phyloP scores from a whole-genome alignment of 1,140 invertebrate species.

The Zaprionus nigranus region DNA sequence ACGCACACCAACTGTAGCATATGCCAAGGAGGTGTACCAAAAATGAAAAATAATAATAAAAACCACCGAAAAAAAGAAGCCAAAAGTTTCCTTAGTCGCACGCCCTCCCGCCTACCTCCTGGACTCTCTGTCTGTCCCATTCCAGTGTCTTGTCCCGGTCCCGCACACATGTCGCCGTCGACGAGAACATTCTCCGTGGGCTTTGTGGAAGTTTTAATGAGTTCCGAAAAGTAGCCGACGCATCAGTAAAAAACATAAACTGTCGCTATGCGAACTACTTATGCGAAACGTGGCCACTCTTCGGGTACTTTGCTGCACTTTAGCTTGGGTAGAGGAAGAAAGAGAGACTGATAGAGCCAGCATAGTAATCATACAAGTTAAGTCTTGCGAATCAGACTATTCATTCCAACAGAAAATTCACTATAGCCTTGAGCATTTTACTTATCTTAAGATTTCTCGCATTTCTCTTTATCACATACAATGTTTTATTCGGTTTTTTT shows the following conservation, averaged over 20 bases:
- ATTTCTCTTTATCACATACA: no score
- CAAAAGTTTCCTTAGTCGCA: background rate
- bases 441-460: background rate
- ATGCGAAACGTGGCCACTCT: slow-evolving; percentile 4
- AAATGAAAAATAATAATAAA: slow-evolving; percentile 10
- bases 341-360: background rate
- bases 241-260: background rate
- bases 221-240: slow-evolving; percentile 6
- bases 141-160: background rate
- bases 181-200: background rate
- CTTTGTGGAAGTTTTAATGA: slow-evolving; percentile 8
- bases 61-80: background rate
- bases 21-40: slow-evolving; percentile 20
- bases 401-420: no score
- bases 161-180: background rate
- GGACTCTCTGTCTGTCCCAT: background rate
- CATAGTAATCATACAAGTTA: background rate
- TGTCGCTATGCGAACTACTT: background rate
- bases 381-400: no score
- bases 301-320: background rate
- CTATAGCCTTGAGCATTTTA: background rate
- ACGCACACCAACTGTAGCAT: slow-evolving; percentile 19
- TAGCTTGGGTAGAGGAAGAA: background rate
- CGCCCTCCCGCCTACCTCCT: no score
- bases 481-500: no score